Conservation (phyloP, 1,140 invertebrate genomes). For the Zaprionus davidi region DNA sequence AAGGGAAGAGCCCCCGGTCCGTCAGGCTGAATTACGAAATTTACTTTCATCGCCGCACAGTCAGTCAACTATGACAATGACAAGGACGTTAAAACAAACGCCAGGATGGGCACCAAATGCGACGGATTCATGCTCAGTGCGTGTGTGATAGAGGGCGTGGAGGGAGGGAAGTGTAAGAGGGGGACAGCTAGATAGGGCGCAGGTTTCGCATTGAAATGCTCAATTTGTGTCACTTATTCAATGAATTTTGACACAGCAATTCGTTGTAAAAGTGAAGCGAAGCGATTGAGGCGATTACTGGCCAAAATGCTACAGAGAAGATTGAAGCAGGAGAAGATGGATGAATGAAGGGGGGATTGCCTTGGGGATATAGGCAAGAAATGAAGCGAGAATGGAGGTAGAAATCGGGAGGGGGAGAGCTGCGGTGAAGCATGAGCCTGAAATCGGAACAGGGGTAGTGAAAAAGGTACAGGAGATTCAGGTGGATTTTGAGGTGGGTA, state of each 20-base stretch:
- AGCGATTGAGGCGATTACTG: slow-evolving; percentile 35
- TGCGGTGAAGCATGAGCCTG: neutral
- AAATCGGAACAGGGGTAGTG: neutral
- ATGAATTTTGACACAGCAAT: slow-evolving; percentile 40
- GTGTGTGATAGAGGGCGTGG: neutral
- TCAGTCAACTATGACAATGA: slow-evolving; percentile 35
- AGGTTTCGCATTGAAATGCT: slow-evolving; percentile 18
- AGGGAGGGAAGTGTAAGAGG: neutral
- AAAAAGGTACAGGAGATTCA: too few relatives aligned
- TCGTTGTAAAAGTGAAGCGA: slow-evolving; percentile 35
- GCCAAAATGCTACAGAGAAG: slow-evolving; percentile 12
- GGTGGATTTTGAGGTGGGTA: too few relatives aligned
- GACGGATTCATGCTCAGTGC: slow-evolving; percentile 21
- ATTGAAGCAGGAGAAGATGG: too few relatives aligned
- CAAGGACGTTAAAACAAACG: slow-evolving; percentile 40
- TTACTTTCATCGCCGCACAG: slow-evolving; percentile 30
- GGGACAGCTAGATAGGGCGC: neutral
- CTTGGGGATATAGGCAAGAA: too few relatives aligned
- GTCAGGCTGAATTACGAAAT: slow-evolving; percentile 32
- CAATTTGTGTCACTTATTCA: slow-evolving; percentile 32
- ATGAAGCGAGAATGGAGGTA: neutral
- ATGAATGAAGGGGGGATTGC: too few relatives aligned
- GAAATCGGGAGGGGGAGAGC: neutral
- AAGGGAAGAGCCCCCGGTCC: neutral
- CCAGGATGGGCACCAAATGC: neutral